phyloP scores from a whole-genome alignment of 2,113 vertebrate genomes.

The Alethe diademata region DNA sequence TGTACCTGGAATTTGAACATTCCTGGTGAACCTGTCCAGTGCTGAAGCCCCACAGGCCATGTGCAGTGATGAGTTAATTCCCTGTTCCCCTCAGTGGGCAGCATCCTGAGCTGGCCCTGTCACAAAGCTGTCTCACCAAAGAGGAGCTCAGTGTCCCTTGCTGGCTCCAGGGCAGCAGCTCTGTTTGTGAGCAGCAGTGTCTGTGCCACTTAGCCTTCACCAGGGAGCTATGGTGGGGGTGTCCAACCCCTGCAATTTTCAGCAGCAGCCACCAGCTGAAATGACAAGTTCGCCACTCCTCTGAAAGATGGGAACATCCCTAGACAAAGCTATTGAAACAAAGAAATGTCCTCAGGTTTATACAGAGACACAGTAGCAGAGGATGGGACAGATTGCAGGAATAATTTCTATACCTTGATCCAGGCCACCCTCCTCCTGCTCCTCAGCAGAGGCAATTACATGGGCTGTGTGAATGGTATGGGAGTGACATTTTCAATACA shows the following conservation, averaged over 20 bases:
- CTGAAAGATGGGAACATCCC: rapidly evolving
- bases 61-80: neutral
- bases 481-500: neutral
- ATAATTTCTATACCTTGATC: neutral
- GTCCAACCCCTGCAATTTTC: neutral
- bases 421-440: neutral
- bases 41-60: neutral
- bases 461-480: neutral
- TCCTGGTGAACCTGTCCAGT: neutral
- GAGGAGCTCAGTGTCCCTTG: neutral
- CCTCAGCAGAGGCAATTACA: neutral
- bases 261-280: neutral
- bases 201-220: neutral
- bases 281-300: neutral
- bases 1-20: neutral
- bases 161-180: neutral
- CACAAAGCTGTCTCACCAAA: neutral
- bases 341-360: neutral
- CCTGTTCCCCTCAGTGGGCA: neutral
- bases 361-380: neutral
- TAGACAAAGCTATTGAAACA: neutral
- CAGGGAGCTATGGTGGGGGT: rapidly evolving
- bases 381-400: neutral
- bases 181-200: neutral
- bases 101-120: neutral